Base-by-base conservation (phyloP, 2,113 vertebrate species). In the Cebidichthys violaceus region DNA sequence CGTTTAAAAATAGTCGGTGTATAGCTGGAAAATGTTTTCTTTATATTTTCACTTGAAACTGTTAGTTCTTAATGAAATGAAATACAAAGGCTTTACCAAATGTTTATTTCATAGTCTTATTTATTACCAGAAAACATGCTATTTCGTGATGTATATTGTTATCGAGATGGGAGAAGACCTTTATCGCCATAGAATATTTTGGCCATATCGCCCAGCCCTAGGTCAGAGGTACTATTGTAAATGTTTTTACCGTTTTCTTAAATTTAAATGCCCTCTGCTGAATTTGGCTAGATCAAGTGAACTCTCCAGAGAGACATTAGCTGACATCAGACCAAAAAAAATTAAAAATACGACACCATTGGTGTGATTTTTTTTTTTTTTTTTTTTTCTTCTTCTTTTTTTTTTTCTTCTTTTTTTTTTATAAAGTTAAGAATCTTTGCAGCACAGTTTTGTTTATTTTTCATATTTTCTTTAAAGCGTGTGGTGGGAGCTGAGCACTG, bases 401-500 rank as follows among this genome's bases (percentile, higher is more conserved):
- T 1, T 35, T 35, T 35, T 35, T 39, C 9, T 39, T 39, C 9
- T 1, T 35, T 35, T 35, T 35, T 39, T 39, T 39, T 39, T 39
- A n/a, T n/a, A n/a, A 81, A 52, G 70, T 84, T 88, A 90, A 90
- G 83, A 57, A 91, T 92, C 81, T 92, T 92, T 93, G 91, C 93
- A 93, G 93, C 89, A 94, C 89, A 90, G 89, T 93, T 93, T 93
- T 95, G 93, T 94, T 95, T 94, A 94, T 94, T 95, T 94, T 95
- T 94, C 92, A 94, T 94, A 94, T 94, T 95, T 95, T 93, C 93
- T 94, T 94, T 95, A 92, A 94, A 95, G 95, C 93, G 93, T 93
- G 93, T 94, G 94, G 92, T 94, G 94, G 94, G 93, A 94, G 93
- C 93, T 93, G 94, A 92, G 90, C 90, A 92, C 93, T 92, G 91